Conservation (phyloP, 2,113 vertebrate species). For the Chlorocebus sabaeus region DNA sequence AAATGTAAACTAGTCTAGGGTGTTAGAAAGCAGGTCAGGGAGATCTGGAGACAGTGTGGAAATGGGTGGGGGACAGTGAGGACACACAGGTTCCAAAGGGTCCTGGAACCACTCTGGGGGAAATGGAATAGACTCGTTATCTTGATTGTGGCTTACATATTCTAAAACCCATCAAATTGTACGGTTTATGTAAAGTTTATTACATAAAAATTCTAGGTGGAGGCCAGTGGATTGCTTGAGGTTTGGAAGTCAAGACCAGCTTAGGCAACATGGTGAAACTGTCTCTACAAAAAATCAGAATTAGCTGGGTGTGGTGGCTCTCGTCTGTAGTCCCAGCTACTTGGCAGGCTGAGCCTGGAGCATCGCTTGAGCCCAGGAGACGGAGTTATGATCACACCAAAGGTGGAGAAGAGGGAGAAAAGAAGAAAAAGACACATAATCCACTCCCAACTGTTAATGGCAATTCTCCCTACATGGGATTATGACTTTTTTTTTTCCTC, state of each 20-base stretch:
- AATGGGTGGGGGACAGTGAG: accelerated
- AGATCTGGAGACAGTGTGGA: background rate
- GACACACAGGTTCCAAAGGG: background rate
- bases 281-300: background rate
- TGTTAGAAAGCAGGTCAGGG: background rate
- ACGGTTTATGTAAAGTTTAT: background rate
- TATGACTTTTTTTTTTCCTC: background rate
- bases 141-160: background rate
- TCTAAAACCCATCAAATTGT: background rate
- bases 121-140: too few relatives aligned
- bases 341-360: too few relatives aligned
- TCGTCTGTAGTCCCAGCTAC: too few relatives aligned
- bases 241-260: background rate
- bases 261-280: background rate
- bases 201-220: background rate
- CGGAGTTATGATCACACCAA: too few relatives aligned
- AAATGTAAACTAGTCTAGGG: background rate
- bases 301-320: background rate
- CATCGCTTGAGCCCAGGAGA: too few relatives aligned
- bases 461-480: background rate
- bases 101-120: too few relatives aligned
- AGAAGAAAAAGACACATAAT: background rate
- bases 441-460: background rate
- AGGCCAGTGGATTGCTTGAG: background rate
- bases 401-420: background rate